Evolutionary conservation across 1,140 invertebrate genomes (phyloP), one percentile per base, ranked within the genome.

Genomic region (Drosophila lini): DNA sequence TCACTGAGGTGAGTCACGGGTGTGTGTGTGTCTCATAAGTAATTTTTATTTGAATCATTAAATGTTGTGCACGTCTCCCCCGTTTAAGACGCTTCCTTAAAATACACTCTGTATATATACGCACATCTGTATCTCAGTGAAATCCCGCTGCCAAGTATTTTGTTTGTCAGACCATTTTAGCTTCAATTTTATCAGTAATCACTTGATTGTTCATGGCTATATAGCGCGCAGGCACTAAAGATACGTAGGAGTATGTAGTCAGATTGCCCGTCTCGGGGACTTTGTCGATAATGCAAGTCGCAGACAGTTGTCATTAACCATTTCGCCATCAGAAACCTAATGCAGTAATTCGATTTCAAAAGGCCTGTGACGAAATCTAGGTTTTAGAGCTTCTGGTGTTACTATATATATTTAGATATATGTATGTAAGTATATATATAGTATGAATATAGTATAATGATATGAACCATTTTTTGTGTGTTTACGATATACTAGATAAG

Each of bases 121-220:
- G 3, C 25, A 42, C 31, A 53, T 55, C 34, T 55, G 34, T 70
- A 57, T 55, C 31, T 34, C 34, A 15, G 47, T 41, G 15, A 44
- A 59, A 65, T 64, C 71, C 25, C 16, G 41, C 22, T 48, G 70
- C 10, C 59, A 52, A 56, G 71, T 57, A 67, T 77, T 59, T 77
- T 77, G 65, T 69, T 69, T 69, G 62, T 55, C 65, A 65, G 38
- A 5, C 47, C 22, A 38, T 38, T 40, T 44, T 40, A 42, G 40
- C 70, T 74, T 74, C 47, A 47, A 58, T 65, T 76, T 76, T 77
- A 77, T 77, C 74, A 77, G 74, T 68, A 76, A 77, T 68, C 62
- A 68, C 74, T 77, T 76, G 62, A 76, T 76, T 77, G 74, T 45
- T 56, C 38, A 65, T 32, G 74, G 22, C 55, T 67, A 52, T 70